Percentiles rank a stretch among this genome's conserved stretches.
Conservation (phyloP, 2,113 vertebrate species). For the Numenius arquata region DNA sequence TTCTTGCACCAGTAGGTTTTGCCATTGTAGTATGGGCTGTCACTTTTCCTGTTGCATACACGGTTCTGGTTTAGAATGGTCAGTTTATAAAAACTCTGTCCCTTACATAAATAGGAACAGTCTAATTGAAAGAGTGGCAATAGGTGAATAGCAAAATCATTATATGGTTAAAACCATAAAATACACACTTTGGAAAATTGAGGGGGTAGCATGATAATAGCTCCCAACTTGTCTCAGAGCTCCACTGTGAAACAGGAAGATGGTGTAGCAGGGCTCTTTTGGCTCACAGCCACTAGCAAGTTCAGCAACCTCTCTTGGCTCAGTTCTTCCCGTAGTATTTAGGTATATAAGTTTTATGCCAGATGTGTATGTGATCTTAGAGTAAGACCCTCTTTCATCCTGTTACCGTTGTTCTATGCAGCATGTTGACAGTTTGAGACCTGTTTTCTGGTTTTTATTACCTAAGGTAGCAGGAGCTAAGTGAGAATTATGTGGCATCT, state of each 20-base stretch:
- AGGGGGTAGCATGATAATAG: background rate
- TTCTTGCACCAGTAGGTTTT: background rate
- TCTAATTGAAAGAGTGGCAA: background rate
- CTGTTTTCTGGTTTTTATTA: background rate
- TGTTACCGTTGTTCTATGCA: background rate
- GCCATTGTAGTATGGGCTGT: background rate
- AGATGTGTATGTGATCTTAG: background rate
- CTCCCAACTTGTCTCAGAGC: background rate
- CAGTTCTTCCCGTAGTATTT: background rate
- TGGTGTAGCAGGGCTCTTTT: accelerated
- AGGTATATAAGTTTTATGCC: background rate
- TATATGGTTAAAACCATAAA: background rate
- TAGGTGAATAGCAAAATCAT: background rate
- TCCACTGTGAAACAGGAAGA: background rate
- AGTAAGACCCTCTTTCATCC: background rate
- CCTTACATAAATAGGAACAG: background rate
- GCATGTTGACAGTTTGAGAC: background rate
- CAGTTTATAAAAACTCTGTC: background rate
- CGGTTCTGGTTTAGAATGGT: background rate
- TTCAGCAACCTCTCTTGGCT: background rate
- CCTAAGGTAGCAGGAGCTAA: background rate
- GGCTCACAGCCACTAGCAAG: background rate
- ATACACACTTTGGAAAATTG: background rate
- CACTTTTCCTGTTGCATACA: background rate
- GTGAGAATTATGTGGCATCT: background rate